Evolutionary conservation across 2,113 vertebrate genomes (phyloP).

Genomic region (Cygnus buccinator): DNA sequence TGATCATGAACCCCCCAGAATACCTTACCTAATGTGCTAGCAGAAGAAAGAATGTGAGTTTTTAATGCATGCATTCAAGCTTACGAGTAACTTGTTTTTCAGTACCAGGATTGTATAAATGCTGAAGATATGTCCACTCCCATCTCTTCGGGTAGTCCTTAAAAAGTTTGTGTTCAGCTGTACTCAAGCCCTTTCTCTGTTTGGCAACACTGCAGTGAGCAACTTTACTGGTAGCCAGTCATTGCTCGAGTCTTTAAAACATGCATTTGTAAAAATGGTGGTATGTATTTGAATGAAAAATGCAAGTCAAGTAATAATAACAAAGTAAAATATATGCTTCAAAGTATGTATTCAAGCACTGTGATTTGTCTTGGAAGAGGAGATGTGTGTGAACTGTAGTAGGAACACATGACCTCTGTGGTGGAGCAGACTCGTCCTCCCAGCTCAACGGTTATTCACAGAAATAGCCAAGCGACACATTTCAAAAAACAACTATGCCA

Average conservation of each 20-base stretch:
- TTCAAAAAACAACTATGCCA: not conserved
- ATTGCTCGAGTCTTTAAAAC: not conserved
- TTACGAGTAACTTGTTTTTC: not conserved
- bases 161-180: not conserved
- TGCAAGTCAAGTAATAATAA: not conserved
- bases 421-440: not conserved
- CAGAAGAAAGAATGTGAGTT: not conserved
- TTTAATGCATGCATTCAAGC: not conserved
- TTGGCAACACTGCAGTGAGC: not conserved
- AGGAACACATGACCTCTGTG: not conserved
- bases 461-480: not conserved
- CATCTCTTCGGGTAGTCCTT: not conserved
- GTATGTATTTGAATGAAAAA: not conserved
- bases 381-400: not conserved
- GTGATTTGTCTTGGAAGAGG: constrained; percentile 24
- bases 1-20: not conserved
- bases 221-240: not conserved
- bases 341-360: not conserved
- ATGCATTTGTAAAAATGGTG: accelerated
- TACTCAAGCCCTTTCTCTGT: not conserved
- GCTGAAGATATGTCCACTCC: not conserved
- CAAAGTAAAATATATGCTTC: not conserved
- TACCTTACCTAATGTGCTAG: not conserved
- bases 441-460: not conserved
- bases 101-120: not conserved